These are phyloP conservation scores for Caligus rogercresseyi DNA, from an alignment of 1,140 invertebrate genomes.

Conservation along the genomic window DNA sequence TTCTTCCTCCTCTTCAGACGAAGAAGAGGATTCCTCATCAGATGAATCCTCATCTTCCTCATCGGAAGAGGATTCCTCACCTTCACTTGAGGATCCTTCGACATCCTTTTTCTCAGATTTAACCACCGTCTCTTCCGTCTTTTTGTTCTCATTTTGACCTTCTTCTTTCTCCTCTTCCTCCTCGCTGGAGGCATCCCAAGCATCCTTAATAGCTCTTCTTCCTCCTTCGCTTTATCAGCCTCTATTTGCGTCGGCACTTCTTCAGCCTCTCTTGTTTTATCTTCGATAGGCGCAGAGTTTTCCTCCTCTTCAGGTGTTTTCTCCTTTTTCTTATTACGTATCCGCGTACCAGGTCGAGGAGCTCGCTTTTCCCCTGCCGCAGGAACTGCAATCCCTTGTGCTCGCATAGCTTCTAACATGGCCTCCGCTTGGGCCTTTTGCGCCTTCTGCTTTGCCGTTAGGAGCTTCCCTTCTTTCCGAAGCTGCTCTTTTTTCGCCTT, in stretches of 20 bases:
- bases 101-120: constrained; percentile 24
- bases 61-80: constrained; percentile 21
- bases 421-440: constrained; percentile 67
- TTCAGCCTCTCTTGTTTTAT: constrained; percentile 22
- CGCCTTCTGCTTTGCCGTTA: constrained; percentile 79
- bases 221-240: constrained; percentile 18
- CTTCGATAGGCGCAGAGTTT: constrained; percentile 23
- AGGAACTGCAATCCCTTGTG: constrained; percentile 39
- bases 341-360: constrained; percentile 48
- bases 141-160: constrained; percentile 18
- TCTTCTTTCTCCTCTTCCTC: constrained; percentile 21
- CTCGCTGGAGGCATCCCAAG: constrained; percentile 8
- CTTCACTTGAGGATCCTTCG: constrained; percentile 20
- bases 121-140: not conserved
- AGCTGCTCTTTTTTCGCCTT: constrained; percentile 79
- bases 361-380: constrained; percentile 40
- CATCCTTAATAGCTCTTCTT: constrained; percentile 24
- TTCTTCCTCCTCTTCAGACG: constrained; percentile 36
- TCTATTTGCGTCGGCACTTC: constrained; percentile 20
- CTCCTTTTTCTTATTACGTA: constrained; percentile 50
- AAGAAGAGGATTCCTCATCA: constrained; percentile 21
- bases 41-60: constrained; percentile 21
- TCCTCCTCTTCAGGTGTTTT: no score
- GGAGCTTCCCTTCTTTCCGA: constrained; percentile 81
- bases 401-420: constrained; percentile 53